Percentiles rank a stretch among this genome's conserved stretches.
These are phyloP conservation scores for Tenebrio molitor DNA, from an alignment of 1,140 invertebrate species.

Conservation along the genomic window DNA sequence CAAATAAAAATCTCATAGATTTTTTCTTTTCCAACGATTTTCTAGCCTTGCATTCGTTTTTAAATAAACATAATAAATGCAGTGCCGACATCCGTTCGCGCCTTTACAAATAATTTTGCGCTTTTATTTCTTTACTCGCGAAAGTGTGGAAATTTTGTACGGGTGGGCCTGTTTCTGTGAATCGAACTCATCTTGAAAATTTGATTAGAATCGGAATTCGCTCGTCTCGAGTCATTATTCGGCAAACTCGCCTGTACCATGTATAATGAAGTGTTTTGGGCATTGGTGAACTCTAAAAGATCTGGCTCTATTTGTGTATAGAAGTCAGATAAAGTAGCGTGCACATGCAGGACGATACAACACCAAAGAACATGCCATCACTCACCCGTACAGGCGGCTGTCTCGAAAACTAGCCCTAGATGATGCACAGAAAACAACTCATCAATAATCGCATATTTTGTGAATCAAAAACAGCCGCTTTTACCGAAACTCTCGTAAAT, in stretches of 20 bases:
- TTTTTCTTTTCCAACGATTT: no score
- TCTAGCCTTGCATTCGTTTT: no score
- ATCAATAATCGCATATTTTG: slow-evolving; percentile 25
- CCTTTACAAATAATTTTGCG: no score
- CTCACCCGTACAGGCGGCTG: slow-evolving; percentile 83
- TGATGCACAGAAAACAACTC: slow-evolving; percentile 16
- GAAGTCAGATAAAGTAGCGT: slow-evolving; percentile 49
- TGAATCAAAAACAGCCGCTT: slow-evolving; percentile 21
- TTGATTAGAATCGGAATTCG: no score
- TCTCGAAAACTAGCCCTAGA: slow-evolving; percentile 78
- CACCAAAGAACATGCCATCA: slow-evolving; percentile 59
- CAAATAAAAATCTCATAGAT: no score
- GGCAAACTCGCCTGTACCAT: slow-evolving; percentile 19
- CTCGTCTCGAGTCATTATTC: no score
- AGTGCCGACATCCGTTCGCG: no score
- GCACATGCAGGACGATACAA: slow-evolving; percentile 47
- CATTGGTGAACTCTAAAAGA: slow-evolving; percentile 4
- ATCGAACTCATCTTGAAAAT: no score
- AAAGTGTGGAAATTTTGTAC: no score
- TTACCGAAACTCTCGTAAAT: slow-evolving; percentile 31
- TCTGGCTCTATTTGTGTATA: slow-evolving; percentile 54
- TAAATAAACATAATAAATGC: no score
- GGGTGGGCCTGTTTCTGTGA: no score
- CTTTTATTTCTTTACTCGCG: no score
- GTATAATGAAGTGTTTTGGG: slow-evolving; percentile 25